Evolutionary conservation across 53 echinoderm and acorn worm genomes (phyloP), one percentile per base, ranked within the genome.

Genomic region (Paracentrotus lividus): DNA sequence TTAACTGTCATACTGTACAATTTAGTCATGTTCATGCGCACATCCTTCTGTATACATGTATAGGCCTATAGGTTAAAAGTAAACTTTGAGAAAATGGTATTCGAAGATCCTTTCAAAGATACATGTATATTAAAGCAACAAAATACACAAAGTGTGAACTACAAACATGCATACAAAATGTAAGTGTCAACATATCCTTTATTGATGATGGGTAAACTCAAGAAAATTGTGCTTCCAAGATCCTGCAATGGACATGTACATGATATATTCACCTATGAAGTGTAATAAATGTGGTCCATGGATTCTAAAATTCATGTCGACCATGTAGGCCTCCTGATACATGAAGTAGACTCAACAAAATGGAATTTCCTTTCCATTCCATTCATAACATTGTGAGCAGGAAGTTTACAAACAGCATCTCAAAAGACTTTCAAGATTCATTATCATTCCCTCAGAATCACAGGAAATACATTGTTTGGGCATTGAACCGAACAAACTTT

Each of bases 381-480:
- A 32, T 15, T 24, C 4, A 5, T 24, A 42, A 77, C 44, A 81
- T 47, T n/a, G 47, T 26, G n/a, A 38, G 72, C 81, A 81, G 81
- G 47, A 81, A 81, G 47, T 81, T n/a, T 81, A 81, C 81, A 81
- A 81, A 45, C 3, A 38, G 38, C 72, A 40, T 72, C 36, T 72
- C 38, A 72, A 67, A 77, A 21, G 32, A 9, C 4, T 77, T 10
- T 18, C 26, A 81, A 81, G 45, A 81, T 47, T 27, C 18, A 12
- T 81, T 81, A 20, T 47, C n/a, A n/a, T 45, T 81, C 13, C 5
- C 31, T 45, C n/a, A n/a, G 8, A 44, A 81, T 47, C 49, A 81
- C 81, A 81, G 81, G 81, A 81, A 81, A 81, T 81, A 47, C 44
- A 81, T 81, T 45, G 45, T 81, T 81, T 81, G 47, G 81, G 47